Percentiles rank a stretch among this genome's conserved stretches.
phyloP scores from a whole-genome alignment of 2,113 vertebrate genomes.

The Thamnophis sirtalis region DNA sequence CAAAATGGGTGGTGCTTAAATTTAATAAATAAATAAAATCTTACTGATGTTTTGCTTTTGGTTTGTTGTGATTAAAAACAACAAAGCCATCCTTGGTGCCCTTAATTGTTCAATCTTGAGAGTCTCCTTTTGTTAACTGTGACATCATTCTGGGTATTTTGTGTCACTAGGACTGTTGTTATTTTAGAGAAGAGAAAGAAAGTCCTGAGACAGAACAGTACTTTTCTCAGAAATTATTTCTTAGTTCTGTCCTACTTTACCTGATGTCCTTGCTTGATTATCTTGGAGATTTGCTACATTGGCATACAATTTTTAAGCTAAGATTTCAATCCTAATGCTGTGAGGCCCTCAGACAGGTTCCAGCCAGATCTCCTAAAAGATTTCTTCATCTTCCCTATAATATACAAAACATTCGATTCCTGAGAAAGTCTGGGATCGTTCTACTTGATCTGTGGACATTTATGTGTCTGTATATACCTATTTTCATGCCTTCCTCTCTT shows the following conservation, averaged over 20 bases:
- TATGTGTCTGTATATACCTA: neutral
- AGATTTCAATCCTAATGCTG: neutral
- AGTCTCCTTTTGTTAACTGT: neutral
- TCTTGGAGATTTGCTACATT: neutral
- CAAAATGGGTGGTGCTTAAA: too few relatives aligned
- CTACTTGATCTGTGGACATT: neutral
- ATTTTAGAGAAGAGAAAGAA: neutral
- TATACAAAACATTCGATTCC: neutral
- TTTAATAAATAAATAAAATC: too few relatives aligned
- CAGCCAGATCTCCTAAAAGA: neutral
- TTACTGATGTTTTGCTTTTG: neutral
- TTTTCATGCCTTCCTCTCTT: neutral
- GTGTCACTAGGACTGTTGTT: neutral
- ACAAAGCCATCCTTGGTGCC: neutral
- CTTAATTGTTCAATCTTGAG: neutral
- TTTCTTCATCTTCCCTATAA: neutral
- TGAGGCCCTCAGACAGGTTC: neutral
- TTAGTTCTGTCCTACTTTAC: neutral
- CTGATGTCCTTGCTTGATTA: neutral
- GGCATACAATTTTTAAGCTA: neutral
- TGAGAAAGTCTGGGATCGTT: neutral
- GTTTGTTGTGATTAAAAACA: neutral
- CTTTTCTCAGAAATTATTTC: neutral
- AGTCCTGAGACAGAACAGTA: neutral
- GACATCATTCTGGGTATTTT: neutral